Base-by-base conservation (phyloP, 2,797 vertebrate genomes). In the Silurus aristotelis region DNA sequence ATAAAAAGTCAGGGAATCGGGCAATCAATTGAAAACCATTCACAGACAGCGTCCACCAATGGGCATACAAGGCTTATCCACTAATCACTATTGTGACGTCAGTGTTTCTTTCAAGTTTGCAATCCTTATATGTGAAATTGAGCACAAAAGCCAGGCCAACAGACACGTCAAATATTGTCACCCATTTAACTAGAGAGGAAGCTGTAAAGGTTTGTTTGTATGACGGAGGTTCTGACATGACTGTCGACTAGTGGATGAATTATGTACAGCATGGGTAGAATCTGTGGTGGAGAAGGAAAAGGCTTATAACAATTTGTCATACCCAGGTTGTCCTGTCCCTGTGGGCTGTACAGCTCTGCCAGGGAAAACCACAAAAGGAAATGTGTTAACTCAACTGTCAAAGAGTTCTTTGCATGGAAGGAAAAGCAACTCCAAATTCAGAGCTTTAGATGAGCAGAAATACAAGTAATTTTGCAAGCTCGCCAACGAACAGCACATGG, bases 401-500 rank as follows among this genome's bases (percentile, higher is more conserved):
- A 76, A 15, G 52, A 8, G 1, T 56, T 75, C 8, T 56, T 56
- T 60, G 27, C 12, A 19, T 20, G 19, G 56, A 60, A 3, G 9
- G 75, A 77, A 75, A 77, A 77, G 55, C 27, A 77, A 20, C 19
- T 38, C 25, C 17, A 31, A 58, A 48, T 77, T 17, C 55, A 76
- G 17, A 76, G 9, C 52, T 20, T 77, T 56, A 60, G 9, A 38
- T 60, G 20, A 77, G 5, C 27, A 60, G 27, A 38, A 77, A 38
- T 13, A 56, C 7, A 27, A 25, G 6, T 10, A 77, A 60, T 14
- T 60, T 38, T 38, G 27, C n/a, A 77, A 60, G 55, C 17, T 60
- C 75, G 38, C 27, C 7, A 38, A 38, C 60, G 17, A 60, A 38
- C 15, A 60, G 55, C 3, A 31, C 19, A 77, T 38, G 19, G 19